phyloP scores from a whole-genome alignment of 2,888 invertebrate genomes.

The Cartodere bifasciata region DNA sequence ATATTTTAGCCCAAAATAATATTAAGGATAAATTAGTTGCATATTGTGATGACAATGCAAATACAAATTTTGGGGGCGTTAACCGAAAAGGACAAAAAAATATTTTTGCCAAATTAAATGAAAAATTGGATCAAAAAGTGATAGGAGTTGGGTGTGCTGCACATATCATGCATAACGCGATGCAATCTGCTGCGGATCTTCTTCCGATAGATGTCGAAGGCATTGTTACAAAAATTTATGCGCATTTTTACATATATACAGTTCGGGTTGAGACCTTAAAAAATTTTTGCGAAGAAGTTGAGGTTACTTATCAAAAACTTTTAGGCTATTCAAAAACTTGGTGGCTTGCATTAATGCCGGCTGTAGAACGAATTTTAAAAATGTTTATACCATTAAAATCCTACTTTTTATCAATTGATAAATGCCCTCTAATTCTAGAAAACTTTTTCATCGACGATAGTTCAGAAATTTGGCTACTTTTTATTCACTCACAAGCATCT shows the following conservation, averaged over 20 bases:
- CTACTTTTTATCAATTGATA: constrained; percentile 23
- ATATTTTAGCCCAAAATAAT: constrained; percentile 23
- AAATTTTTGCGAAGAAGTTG: constrained; percentile 17
- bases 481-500: constrained; percentile 18
- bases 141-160: constrained; percentile 17
- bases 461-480: constrained; percentile 23
- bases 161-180: constrained; percentile 19
- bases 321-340: constrained; percentile 17
- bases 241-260: constrained; percentile 22
- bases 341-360: constrained; percentile 20
- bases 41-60: constrained; percentile 18
- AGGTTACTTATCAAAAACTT: constrained; percentile 17
- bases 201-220: constrained; percentile 20
- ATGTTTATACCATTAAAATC: constrained; percentile 23
- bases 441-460: constrained; percentile 15
- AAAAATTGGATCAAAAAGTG: constrained; percentile 14
- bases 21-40: constrained; percentile 18
- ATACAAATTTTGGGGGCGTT: constrained; percentile 20
- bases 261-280: constrained; percentile 19
- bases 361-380: constrained; percentile 21
- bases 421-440: constrained; percentile 20
- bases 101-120: constrained; percentile 19
- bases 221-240: constrained; percentile 20
- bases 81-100: constrained; percentile 18
- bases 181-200: constrained; percentile 21